Conservation (phyloP, 2,888 invertebrate species). For the Idaea aversata region DNA sequence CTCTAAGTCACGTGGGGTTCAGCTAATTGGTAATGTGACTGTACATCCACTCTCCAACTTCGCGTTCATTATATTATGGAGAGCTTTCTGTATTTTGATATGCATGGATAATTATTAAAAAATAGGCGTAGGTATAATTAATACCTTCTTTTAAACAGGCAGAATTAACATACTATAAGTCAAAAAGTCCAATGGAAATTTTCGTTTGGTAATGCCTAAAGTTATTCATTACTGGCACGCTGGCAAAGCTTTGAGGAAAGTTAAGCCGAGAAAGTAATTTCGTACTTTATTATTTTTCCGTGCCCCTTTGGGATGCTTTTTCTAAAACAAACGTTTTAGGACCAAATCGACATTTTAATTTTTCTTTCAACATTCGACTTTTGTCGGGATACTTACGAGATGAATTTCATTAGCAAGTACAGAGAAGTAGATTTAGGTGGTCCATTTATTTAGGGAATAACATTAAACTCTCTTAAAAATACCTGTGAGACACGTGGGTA, state of each 20-base stretch:
- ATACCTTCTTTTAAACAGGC: not conserved
- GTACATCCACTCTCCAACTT: too few relatives aligned
- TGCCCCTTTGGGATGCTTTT: conserved; percentile 43
- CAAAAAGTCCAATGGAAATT: conserved; percentile 36
- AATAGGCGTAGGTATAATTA: not conserved
- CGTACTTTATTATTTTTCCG: conserved; percentile 59
- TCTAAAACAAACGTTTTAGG: conserved; percentile 48
- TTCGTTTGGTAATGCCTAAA: conserved; percentile 37
- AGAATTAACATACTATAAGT: not conserved
- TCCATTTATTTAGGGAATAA: too few relatives aligned
- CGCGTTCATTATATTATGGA: too few relatives aligned
- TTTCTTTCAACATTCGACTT: conserved; percentile 10
- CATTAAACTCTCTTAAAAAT: too few relatives aligned
- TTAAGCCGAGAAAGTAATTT: conserved; percentile 57
- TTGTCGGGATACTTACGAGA: not conserved
- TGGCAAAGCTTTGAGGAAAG: conserved; percentile 48
- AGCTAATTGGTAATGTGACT: too few relatives aligned
- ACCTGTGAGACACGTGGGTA: too few relatives aligned
- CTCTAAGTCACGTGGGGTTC: too few relatives aligned
- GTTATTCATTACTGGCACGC: conserved; percentile 33
- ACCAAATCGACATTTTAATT: conserved; percentile 49
- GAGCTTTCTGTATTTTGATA: too few relatives aligned
- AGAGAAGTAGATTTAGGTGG: too few relatives aligned
- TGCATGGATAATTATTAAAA: not conserved
- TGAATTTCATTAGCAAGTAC: conserved; percentile 8